Evolutionary conservation across 2,888 invertebrate genomes (phyloP).

Genomic region (Stenodema calcarata): DNA sequence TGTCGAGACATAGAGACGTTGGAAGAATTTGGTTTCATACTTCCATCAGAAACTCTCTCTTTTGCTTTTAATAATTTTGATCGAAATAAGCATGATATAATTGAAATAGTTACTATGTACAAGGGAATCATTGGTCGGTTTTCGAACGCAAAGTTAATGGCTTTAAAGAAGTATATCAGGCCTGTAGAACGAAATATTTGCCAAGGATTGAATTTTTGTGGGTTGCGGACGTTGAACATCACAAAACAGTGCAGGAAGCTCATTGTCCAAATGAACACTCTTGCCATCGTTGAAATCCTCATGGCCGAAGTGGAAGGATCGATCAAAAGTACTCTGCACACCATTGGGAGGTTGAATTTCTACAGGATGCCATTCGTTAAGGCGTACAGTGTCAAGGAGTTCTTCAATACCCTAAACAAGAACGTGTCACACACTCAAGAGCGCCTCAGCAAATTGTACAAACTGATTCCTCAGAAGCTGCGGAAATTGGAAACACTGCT

Average conservation of each 20-base stretch:
- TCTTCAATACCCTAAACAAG: neutral
- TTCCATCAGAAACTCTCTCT: slow-evolving; percentile 4
- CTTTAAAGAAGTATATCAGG: slow-evolving; percentile 11
- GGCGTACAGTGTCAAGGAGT: neutral
- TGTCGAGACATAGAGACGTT: slow-evolving; percentile 32
- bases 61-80: slow-evolving; percentile 35
- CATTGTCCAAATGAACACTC: slow-evolving; percentile 1
- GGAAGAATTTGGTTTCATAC: slow-evolving; percentile 23
- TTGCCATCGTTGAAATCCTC: slow-evolving; percentile 4
- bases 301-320: slow-evolving; percentile 19
- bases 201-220: slow-evolving; percentile 6
- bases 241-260: slow-evolving; percentile 4
- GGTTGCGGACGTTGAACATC: neutral
- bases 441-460: slow-evolving; percentile 9
- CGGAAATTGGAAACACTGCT: slow-evolving; percentile 26
- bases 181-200: slow-evolving; percentile 27
- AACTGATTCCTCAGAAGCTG: slow-evolving; percentile 3
- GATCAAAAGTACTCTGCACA: neutral
- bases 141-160: slow-evolving; percentile 21
- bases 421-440: neutral
- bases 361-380: slow-evolving; percentile 7
- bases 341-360: slow-evolving; percentile 28
- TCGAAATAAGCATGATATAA: neutral
- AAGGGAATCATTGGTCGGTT: slow-evolving; percentile 11
- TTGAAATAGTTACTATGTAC: slow-evolving; percentile 23